A percentile compares a stretch with the other conserved stretches of the same genome.
Evolutionary conservation across 1,140 invertebrate species (phyloP).

Genomic region (Pomacea maculata): DNA sequence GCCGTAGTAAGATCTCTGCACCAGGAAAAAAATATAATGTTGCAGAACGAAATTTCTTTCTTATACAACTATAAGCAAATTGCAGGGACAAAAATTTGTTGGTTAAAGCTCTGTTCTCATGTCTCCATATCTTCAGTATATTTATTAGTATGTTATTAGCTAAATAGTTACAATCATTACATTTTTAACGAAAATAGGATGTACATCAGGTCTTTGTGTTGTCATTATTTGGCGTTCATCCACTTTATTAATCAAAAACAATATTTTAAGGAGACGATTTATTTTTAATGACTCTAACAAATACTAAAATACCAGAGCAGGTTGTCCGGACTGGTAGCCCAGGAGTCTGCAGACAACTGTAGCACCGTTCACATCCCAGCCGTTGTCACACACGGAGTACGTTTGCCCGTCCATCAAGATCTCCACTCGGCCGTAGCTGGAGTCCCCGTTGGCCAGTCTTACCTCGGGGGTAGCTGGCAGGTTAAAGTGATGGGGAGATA

Average conservation of each 20-base stretch:
- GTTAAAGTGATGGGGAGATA: background rate
- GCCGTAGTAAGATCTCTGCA: constrained; percentile 42
- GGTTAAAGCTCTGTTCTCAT: no score
- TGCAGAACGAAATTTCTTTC: background rate
- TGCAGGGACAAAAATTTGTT: no score
- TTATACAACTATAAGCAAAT: no score
- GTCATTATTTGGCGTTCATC: no score
- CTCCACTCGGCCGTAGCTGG: constrained; percentile 48
- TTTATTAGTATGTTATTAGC: background rate
- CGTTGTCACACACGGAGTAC: constrained; percentile 50
- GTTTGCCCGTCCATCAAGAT: constrained; percentile 42
- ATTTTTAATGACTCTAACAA: no score
- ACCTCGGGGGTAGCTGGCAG: constrained; percentile 27
- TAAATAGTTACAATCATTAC: background rate
- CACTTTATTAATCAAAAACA: no score
- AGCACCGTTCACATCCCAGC: constrained; percentile 45
- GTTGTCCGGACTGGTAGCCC: constrained; percentile 30
- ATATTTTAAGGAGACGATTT: no score
- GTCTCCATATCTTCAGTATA: no score
- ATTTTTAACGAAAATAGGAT: background rate
- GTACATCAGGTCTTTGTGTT: background rate
- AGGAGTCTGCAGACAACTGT: constrained; percentile 35
- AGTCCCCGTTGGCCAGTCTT: constrained; percentile 35
- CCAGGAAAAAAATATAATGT: background rate
- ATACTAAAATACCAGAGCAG: background rate